A percentile compares a stretch with the other conserved stretches of the same genome.
phyloP scores from a whole-genome alignment of 2,797 vertebrate genomes.

The Gymnothorax javanicus region DNA sequence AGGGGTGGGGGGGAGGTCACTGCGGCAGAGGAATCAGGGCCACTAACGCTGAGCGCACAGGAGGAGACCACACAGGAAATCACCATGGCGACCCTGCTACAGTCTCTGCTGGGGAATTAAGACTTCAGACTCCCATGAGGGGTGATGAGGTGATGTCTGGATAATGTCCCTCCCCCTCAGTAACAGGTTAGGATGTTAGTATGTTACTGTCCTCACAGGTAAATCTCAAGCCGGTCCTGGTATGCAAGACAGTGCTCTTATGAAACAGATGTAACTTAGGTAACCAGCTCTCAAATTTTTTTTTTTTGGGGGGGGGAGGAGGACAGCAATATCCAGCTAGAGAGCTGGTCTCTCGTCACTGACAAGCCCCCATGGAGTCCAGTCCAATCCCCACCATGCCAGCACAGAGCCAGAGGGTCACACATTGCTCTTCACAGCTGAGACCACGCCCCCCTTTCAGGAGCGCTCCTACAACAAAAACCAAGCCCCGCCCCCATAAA shows the following conservation, averaged over 20 bases:
- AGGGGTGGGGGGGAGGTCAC: neutral
- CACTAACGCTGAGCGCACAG: slow-evolving; percentile 16
- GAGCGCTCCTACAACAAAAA: neutral
- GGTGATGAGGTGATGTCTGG: too few relatives aligned
- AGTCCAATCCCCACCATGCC: neutral
- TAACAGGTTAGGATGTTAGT: too few relatives aligned
- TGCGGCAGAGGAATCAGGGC: neutral
- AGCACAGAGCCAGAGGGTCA: neutral
- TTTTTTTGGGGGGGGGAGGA: too few relatives aligned
- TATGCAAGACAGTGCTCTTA: too few relatives aligned
- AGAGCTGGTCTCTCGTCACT: neutral
- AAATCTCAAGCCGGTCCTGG: too few relatives aligned
- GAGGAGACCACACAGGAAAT: slow-evolving; percentile 47
- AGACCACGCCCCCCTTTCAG: neutral
- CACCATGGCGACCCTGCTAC: slow-evolving; percentile 36
- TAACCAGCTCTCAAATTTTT: too few relatives aligned
- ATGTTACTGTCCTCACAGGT: too few relatives aligned
- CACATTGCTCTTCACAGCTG: neutral
- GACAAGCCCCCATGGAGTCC: neutral
- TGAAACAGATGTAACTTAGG: too few relatives aligned
- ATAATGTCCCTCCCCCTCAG: too few relatives aligned
- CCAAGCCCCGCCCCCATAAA: neutral
- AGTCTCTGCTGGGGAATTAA: too few relatives aligned
- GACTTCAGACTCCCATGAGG: too few relatives aligned
- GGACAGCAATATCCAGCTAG: neutral